These are phyloP conservation scores for Psittacula cyanocephala DNA, from an alignment of 2,113 vertebrate genomes.

Conservation along the genomic window DNA sequence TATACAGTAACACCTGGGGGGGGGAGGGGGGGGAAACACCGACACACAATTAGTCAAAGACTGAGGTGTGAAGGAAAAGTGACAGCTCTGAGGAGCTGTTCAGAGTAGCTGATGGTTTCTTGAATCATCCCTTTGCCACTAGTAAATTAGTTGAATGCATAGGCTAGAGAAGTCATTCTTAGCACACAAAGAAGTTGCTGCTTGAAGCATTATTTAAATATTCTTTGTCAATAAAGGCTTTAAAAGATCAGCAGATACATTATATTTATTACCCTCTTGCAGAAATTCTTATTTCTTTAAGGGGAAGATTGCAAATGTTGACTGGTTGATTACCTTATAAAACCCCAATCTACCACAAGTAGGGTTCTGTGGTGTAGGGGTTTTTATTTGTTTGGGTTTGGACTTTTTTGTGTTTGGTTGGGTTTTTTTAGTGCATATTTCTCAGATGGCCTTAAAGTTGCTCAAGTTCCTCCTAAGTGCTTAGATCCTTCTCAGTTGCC, in stretches of 20 bases:
- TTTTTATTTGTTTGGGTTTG: not conserved
- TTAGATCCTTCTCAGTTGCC: not conserved
- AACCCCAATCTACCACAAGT: not conserved
- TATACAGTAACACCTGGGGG: not conserved
- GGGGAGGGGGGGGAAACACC: too few species aligned
- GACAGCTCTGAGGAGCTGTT: not conserved
- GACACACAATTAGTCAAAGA: not conserved
- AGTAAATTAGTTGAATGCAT: not conserved
- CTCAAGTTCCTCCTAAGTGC: not conserved
- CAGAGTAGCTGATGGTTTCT: not conserved
- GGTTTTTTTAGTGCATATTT: not conserved
- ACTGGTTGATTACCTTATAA: not conserved
- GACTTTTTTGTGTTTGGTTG: not conserved
- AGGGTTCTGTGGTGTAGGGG: not conserved
- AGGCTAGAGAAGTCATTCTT: not conserved
- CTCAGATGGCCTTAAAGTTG: not conserved
- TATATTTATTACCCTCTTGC: not conserved
- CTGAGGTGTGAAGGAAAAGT: not conserved
- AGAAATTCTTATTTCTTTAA: not conserved
- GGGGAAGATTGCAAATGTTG: not conserved
- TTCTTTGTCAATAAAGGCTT: not conserved
- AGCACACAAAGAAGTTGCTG: not conserved
- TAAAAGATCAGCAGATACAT: not conserved
- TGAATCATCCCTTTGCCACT: not conserved
- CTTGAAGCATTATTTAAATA: not conserved